Base-by-base conservation (phyloP, 2,113 vertebrate species). In the Limanda limanda region DNA sequence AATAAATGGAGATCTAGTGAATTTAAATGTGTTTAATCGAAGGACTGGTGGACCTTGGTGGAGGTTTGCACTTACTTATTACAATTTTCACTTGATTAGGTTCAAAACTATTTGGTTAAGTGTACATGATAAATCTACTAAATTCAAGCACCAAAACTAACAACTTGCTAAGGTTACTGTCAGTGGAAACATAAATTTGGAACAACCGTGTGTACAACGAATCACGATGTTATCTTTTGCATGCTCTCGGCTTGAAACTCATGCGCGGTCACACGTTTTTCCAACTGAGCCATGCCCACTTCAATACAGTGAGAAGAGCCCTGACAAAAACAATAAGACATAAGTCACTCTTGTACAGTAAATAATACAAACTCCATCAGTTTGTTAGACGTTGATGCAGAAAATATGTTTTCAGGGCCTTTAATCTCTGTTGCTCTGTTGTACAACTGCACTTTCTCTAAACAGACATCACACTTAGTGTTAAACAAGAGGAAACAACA, bases 391-490 rank as follows among this genome's bases (percentile, higher is more conserved):
- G 59, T 17, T 58, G n/a, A 79, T 55, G 31, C 68, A 21, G 63
- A 78, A 87, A 67, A 17, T 25, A 21, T 81, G 74, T 78, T 90
- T 61, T 62, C 61, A 14, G 45, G 58, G 64, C 21, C 24, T 69
- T 82, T 68, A 63, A 74, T 68, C 40, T 21, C 55, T 11, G 40
- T 42, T 42, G 40, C 40, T 75, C 68, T 69, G 76, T 31, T 25
- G 31, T 42, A 58, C 56, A 78, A 70, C 74, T 71, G 66, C 35
- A 45, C 6, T 42, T 57, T 71, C 27, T 68, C 52, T 52, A 77
- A 72, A 71, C 48, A 73, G 17, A 66, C 47, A 31, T 70, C 62
- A 54, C 35, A 60, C 23, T 40, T 24, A 14, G 31, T 27, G 21
- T 64, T 74, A 77, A 25, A 35, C 3, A 0, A 51, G 51, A 54